phyloP scores from a whole-genome alignment of 2,113 vertebrate species.

The Spea bombifrons region DNA sequence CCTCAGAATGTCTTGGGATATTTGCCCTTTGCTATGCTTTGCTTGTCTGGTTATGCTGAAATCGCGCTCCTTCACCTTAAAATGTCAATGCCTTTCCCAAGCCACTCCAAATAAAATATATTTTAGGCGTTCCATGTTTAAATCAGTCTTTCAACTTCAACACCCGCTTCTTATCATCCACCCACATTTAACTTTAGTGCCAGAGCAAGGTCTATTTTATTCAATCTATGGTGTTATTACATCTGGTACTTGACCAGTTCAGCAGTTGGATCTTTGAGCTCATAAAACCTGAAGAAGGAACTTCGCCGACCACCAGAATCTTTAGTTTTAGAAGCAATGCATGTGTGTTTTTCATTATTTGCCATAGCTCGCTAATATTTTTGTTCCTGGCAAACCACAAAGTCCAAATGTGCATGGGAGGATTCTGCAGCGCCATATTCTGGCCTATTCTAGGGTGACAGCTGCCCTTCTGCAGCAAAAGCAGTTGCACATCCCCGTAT shows the following conservation, averaged over 20 bases:
- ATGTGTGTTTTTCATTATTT: too few relatives aligned
- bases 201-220: not conserved
- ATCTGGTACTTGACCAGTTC: not conserved
- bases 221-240: not conserved
- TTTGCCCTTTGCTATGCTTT: not conserved
- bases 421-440: too few relatives aligned
- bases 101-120: slow-evolving; percentile 8
- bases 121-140: slow-evolving; percentile 1
- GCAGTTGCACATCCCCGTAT: too few relatives aligned
- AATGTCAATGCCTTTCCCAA: not conserved
- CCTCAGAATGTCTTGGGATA: too few relatives aligned
- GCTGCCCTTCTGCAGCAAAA: too few relatives aligned
- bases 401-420: too few relatives aligned
- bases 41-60: not conserved
- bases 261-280: not conserved
- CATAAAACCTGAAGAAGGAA: not conserved
- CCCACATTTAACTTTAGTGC: not conserved
- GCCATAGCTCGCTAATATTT: too few relatives aligned
- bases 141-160: not conserved
- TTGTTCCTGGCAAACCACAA: too few relatives aligned
- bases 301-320: not conserved
- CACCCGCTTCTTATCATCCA: not conserved
- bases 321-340: too few relatives aligned
- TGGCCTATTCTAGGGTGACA: too few relatives aligned
- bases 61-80: not conserved